These are phyloP conservation scores for Aporophyla lueneburgensis DNA, from an alignment of 2,888 invertebrate genomes.

Conservation along the genomic window DNA sequence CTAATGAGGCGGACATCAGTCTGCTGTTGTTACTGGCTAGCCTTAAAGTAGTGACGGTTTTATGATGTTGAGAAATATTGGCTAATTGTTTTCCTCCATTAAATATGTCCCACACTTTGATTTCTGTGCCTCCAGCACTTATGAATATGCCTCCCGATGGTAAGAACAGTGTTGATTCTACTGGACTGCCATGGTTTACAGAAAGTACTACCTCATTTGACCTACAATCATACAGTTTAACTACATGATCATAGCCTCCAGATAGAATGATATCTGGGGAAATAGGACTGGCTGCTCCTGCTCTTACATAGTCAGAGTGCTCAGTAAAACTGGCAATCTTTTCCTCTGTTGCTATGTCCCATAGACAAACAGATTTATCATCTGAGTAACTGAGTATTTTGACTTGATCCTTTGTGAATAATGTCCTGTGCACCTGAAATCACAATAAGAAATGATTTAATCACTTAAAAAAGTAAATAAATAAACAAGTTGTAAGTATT, in stretches of 20 bases:
- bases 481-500: not conserved
- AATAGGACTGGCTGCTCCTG: conserved; percentile 95
- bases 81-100: conserved; percentile 96
- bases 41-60: conserved; percentile 97
- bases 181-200: conserved; percentile 96
- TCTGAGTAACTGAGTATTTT: conserved; percentile 97
- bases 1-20: conserved; percentile 97
- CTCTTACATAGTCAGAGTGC: conserved; percentile 96
- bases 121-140: conserved; percentile 97
- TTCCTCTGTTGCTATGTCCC: conserved; percentile 97
- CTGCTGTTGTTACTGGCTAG: conserved; percentile 95
- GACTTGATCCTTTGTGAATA: conserved; percentile 94
- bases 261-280: conserved; percentile 95
- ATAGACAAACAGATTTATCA: conserved; percentile 96
- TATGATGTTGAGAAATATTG: conserved; percentile 97
- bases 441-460: not conserved
- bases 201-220: conserved; percentile 92
- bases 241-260: conserved; percentile 97
- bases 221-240: conserved; percentile 97
- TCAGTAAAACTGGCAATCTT: conserved; percentile 92
- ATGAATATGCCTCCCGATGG: conserved; percentile 97
- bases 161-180: conserved; percentile 96
- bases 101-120: conserved; percentile 98
- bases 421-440: conserved; percentile 94
- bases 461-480: not conserved